Conservation (phyloP, 2,888 invertebrate genomes). For the Leptinotarsa rubiginosa region DNA sequence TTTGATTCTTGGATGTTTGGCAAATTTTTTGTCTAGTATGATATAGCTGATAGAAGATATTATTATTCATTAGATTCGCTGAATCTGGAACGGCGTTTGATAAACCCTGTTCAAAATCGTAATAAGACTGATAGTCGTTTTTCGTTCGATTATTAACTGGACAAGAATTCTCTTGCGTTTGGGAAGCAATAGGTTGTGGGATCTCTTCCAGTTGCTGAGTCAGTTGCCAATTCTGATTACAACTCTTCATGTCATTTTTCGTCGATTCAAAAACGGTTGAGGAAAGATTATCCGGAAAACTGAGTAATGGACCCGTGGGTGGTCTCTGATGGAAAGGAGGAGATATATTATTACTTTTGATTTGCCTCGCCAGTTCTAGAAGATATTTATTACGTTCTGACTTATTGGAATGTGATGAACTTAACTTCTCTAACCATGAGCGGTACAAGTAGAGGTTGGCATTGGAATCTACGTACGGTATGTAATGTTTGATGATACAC, state of each 20-base stretch:
- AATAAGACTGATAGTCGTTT: slow-evolving; percentile 7
- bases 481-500: slow-evolving; percentile 50
- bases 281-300: slow-evolving; percentile 22
- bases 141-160: not conserved
- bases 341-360: slow-evolving; percentile 46
- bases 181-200: not conserved
- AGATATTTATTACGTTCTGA: slow-evolving; percentile 48
- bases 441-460: slow-evolving; percentile 49
- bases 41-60: not conserved
- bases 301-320: slow-evolving; percentile 39
- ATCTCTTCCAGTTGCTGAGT: slow-evolving; percentile 3
- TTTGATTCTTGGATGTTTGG: not conserved
- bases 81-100: not conserved
- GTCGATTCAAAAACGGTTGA: not conserved
- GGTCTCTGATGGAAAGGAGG: slow-evolving; percentile 53
- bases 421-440: slow-evolving; percentile 55
- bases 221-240: not conserved
- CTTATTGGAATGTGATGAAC: slow-evolving; percentile 44
- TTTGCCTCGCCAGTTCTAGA: slow-evolving; percentile 52
- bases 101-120: not conserved
- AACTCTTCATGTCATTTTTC: no score
- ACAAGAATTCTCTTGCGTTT: not conserved
- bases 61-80: slow-evolving; percentile 1
- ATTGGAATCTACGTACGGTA: slow-evolving; percentile 52
- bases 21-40: slow-evolving; percentile 3